Conservation (phyloP, 2,113 vertebrate genomes). For the Haplotaxodon microlepis region DNA sequence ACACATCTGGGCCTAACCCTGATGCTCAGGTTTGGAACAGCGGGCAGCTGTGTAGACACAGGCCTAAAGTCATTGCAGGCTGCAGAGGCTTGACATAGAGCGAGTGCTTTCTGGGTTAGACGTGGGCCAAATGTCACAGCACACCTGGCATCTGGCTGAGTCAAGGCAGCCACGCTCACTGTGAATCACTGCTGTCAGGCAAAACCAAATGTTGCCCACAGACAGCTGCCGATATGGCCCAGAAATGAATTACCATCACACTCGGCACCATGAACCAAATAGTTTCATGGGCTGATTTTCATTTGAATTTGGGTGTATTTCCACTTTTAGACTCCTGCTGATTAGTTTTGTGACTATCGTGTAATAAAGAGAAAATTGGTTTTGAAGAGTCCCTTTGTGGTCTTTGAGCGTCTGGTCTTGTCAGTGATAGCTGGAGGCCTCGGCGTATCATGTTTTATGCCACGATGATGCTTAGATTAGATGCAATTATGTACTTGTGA, state of each 20-base stretch:
- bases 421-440: not conserved
- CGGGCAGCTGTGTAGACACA: not conserved
- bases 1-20: not conserved
- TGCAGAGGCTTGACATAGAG: not conserved
- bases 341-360: not conserved
- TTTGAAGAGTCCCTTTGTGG: not conserved
- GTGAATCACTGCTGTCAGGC: not conserved
- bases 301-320: not conserved
- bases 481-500: not conserved
- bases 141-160: not conserved
- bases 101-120: not conserved
- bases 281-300: not conserved
- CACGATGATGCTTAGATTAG: not conserved
- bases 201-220: not conserved
- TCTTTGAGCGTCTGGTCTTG: not conserved
- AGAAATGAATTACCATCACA: not conserved
- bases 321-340: not conserved
- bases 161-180: not conserved
- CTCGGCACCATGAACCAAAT: accelerated
- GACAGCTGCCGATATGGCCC: not conserved
- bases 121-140: not conserved
- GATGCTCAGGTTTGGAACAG: not conserved
- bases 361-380: not conserved
- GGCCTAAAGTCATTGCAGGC: not conserved
- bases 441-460: not conserved